Percentiles rank a stretch among this genome's conserved stretches.
Evolutionary conservation across 2,113 vertebrate species (phyloP).

Genomic region (Dasyurus viverrinus): DNA sequence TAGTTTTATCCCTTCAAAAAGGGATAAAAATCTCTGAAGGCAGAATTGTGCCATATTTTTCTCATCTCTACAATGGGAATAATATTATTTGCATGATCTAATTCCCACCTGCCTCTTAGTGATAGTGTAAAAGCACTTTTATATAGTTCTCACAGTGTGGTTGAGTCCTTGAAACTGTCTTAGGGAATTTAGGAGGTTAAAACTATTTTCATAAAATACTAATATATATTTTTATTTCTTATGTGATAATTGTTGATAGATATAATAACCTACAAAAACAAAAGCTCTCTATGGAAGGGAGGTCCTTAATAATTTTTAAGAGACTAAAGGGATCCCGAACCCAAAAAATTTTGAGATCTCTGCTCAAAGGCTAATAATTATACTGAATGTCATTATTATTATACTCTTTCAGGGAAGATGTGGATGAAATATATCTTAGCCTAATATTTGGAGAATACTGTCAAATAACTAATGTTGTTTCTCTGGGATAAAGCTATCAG

Average conservation of each 20-base stretch:
- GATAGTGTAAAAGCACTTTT: neutral
- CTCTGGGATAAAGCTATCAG: neutral
- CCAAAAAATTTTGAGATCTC: neutral
- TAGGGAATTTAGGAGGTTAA: neutral
- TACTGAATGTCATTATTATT: neutral
- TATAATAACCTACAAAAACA: neutral
- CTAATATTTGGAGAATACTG: neutral
- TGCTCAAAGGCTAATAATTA: neutral
- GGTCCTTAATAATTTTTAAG: neutral
- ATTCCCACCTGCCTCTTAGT: neutral
- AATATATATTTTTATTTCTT: neutral
- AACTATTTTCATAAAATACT: neutral
- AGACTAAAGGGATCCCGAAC: neutral
- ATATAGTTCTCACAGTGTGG: neutral
- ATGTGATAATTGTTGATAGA: neutral
- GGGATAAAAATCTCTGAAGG: neutral
- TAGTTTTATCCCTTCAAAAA: neutral
- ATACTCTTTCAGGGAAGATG: neutral
- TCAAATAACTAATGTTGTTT: neutral
- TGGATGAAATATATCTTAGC: too few species aligned
- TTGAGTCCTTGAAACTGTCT: neutral
- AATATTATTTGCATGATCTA: neutral
- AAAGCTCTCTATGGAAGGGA: neutral
- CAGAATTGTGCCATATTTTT: neutral
- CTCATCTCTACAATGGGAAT: neutral